Percentiles rank a stretch among this genome's conserved stretches.
These are phyloP conservation scores for Clarias gariepinus DNA, from an alignment of 2,113 vertebrate genomes.

Conservation along the genomic window DNA sequence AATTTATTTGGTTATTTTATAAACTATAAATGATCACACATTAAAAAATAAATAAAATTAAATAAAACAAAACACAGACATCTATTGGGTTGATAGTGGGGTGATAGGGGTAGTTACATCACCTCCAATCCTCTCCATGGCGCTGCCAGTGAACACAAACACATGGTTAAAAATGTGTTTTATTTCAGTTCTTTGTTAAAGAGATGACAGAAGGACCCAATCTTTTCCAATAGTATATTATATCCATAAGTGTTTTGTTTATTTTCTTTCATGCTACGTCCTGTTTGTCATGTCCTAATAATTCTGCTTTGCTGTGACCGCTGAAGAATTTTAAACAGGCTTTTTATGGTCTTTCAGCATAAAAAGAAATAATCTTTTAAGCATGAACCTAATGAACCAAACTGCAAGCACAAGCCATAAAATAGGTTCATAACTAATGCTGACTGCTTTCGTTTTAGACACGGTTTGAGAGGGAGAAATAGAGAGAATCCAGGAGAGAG, in stretches of 20 bases:
- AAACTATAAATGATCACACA: too few relatives aligned
- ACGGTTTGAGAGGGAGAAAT: not conserved
- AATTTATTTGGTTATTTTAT: too few relatives aligned
- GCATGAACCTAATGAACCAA: constrained; percentile 19
- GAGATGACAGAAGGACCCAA: not conserved
- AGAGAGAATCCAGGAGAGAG: not conserved
- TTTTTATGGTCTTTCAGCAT: constrained; percentile 4
- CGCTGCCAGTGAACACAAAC: too few relatives aligned
- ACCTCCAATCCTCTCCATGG: too few relatives aligned
- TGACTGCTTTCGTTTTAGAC: constrained; percentile 15
- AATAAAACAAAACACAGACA: too few relatives aligned
- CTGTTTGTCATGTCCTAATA: constrained; percentile 17
- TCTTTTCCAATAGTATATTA: not conserved
- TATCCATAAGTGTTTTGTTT: constrained; percentile 5
- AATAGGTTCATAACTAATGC: constrained; percentile 13
- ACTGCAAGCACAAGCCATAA: constrained; percentile 17
- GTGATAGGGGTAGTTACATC: too few relatives aligned
- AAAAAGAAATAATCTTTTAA: constrained; percentile 19
- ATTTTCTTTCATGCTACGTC: not conserved
- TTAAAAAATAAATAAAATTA: too few relatives aligned
- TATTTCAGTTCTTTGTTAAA: not conserved
- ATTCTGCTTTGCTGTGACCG: constrained; percentile 15
- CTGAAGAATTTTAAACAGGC: constrained; percentile 14
- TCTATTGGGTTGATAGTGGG: too few relatives aligned
- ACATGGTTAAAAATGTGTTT: not conserved